Evolutionary conservation across 2,113 vertebrate genomes (phyloP).

Genomic region (Canis aureus): DNA sequence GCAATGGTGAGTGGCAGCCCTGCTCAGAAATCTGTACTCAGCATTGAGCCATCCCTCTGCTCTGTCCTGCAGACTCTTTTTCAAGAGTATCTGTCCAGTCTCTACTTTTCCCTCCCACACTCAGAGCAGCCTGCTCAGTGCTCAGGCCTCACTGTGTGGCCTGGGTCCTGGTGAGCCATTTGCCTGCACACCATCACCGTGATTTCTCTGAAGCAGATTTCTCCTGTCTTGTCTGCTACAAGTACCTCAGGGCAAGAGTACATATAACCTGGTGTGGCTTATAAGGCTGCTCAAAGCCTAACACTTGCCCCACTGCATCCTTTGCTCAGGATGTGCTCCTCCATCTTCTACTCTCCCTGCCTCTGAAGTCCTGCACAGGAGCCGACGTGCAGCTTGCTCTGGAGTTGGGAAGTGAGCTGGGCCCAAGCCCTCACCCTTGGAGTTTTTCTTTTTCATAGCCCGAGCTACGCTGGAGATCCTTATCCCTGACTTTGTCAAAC

Average conservation of each 20-base stretch:
- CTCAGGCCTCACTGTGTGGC: neutral
- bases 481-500: slow-evolving; percentile 99
- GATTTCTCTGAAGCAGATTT: neutral
- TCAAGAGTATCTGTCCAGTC: neutral
- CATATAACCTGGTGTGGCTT: too few relatives aligned
- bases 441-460: slow-evolving; percentile 87
- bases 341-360: neutral
- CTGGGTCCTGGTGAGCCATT: neutral
- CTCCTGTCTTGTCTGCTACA: neutral
- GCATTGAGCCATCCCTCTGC: neutral
- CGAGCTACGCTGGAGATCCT: slow-evolving; percentile 99
- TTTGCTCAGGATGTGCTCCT: neutral
- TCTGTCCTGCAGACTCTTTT: neutral
- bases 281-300: neutral
- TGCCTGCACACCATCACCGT: neutral
- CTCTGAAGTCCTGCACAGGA: neutral
- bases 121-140: neutral
- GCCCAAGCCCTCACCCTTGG: neutral
- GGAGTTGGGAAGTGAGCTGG: neutral
- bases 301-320: neutral
- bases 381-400: neutral
- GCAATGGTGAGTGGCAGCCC: neutral
- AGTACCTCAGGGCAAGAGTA: neutral
- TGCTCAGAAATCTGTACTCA: neutral
- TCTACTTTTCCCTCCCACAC: neutral